A percentile compares a stretch with the other conserved stretches of the same genome.
Evolutionary conservation across 23 tunicate genomes (phyloP).

Genomic region (Halocynthia roretzi): DNA sequence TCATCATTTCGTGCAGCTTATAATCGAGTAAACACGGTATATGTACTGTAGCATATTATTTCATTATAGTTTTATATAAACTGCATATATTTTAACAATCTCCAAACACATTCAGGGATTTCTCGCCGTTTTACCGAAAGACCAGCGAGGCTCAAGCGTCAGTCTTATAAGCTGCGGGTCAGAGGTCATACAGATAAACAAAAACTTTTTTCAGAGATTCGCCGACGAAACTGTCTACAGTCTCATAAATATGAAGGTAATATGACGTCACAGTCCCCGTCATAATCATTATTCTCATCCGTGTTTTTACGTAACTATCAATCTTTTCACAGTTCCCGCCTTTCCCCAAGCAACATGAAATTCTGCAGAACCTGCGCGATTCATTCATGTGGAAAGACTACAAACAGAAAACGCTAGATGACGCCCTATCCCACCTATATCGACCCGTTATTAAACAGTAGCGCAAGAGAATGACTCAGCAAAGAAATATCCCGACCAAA

Average conservation of each 20-base stretch:
- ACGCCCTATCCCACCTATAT: conserved; percentile 69
- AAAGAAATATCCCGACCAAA: no score
- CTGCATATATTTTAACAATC: not conserved
- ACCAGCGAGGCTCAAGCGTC: conserved; percentile 89
- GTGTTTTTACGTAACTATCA: no score
- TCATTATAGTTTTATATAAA: not conserved
- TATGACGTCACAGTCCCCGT: not conserved
- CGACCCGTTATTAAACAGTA: conserved; percentile 64
- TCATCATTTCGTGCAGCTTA: no score
- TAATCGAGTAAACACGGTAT: no score
- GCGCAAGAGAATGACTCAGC: not conserved
- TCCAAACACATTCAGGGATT: conserved; percentile 51
- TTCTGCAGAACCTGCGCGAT: conserved; percentile 50
- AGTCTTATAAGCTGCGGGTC: conserved; percentile 89
- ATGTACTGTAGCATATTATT: not conserved
- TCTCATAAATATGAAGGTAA: conserved; percentile 89
- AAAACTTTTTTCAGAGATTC: conserved; percentile 76
- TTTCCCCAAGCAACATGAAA: conserved; percentile 78
- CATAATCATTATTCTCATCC: not conserved
- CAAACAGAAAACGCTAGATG: conserved; percentile 66
- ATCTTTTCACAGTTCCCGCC: conserved; percentile 69
- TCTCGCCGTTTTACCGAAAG: conserved; percentile 81
- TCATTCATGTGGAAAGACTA: conserved; percentile 90
- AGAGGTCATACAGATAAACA: conserved; percentile 86
- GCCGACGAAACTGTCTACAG: conserved; percentile 90